A percentile compares a stretch with the other conserved stretches of the same genome.
phyloP scores from a whole-genome alignment of 2,797 vertebrate genomes.

The Phalloptychus januarius region DNA sequence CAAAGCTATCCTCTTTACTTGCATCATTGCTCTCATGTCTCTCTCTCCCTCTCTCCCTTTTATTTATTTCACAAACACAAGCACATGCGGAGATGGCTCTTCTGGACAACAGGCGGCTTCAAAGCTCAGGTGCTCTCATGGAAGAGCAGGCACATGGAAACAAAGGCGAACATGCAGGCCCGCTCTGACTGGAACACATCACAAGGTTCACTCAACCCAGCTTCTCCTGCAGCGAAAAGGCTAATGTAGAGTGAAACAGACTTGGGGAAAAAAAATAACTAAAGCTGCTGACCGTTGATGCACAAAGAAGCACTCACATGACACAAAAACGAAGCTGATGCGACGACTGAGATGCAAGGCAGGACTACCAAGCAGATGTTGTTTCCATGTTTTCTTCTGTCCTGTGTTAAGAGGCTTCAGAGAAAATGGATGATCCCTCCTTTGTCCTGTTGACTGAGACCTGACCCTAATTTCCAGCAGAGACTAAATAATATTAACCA shows the following conservation, averaged over 20 bases:
- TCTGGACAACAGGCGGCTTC: conserved; percentile 54
- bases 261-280: conserved; percentile 32
- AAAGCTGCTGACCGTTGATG: conserved; percentile 29
- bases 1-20: conserved; percentile 71
- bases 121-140: conserved; percentile 84
- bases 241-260: conserved; percentile 75
- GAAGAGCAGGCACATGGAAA: conserved; percentile 81
- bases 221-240: conserved; percentile 62
- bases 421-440: conserved; percentile 62
- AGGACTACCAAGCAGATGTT: conserved; percentile 40
- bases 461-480: conserved; percentile 60
- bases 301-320: conserved; percentile 21
- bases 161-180: conserved; percentile 67
- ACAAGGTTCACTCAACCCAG: conserved; percentile 71
- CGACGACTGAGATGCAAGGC: conserved; percentile 22
- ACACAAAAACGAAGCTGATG: conserved; percentile 27
- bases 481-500: conserved; percentile 71
- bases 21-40: conserved; percentile 37
- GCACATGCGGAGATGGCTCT: conserved; percentile 36
- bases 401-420: conserved; percentile 67
- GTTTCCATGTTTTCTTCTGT: conserved; percentile 74
- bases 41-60: conserved; percentile 25
- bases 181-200: conserved; percentile 64
- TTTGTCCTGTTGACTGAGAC: conserved; percentile 71
- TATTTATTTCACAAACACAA: conserved; percentile 15